Base-by-base conservation (phyloP, 2,797 vertebrate genomes). In the Amblyopsis hoosieri region DNA sequence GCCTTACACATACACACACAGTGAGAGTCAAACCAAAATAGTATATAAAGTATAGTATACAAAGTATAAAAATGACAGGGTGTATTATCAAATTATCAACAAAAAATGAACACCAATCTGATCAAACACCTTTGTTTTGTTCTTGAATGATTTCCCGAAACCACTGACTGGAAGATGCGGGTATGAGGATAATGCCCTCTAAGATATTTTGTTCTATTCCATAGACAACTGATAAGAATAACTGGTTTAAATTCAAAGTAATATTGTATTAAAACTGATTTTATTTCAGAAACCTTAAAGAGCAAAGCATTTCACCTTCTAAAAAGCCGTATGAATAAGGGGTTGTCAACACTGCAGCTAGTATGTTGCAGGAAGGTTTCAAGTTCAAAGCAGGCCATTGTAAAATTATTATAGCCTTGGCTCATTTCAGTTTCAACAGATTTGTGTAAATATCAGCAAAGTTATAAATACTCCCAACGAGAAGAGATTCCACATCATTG, bases 401-500 rank as follows among this genome's bases (percentile, higher is more conserved):
- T 60, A 55, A 64, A 67, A 86, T 69, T 80, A 86, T 81, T 75
- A 85, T 80, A 84, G 77, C 82, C 80, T 80, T 74, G 64, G 77
- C 72, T 79, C 73, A 9, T 74, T 71, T 19, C 6, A 31, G 71
- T 62, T 6, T 56, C 12, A 71, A 72, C 69, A 81, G 76, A 76
- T 69, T 72, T 31, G 66, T 54, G 59, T 86, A 83, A 89, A 88
- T 88, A 84, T 90, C 88, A 87, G 80, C 62, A 17, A 1, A 17
- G 80, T 78, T 89, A 87, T 89, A 90, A 90, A 90, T 89, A 91
- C 76, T 85, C 78, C 37, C 54, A 74, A 67, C 78, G 71, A 85
- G 76, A 71, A 72, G 76, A 67, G 83, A 88, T 86, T 87, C 87
- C 75, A 72, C 55, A 64, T 85, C 80, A 63, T 76, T 72, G 75